A percentile compares a stretch with the other conserved stretches of the same genome.
Conservation (phyloP, 1,140 invertebrate species). For the Drosophila albomicans region DNA sequence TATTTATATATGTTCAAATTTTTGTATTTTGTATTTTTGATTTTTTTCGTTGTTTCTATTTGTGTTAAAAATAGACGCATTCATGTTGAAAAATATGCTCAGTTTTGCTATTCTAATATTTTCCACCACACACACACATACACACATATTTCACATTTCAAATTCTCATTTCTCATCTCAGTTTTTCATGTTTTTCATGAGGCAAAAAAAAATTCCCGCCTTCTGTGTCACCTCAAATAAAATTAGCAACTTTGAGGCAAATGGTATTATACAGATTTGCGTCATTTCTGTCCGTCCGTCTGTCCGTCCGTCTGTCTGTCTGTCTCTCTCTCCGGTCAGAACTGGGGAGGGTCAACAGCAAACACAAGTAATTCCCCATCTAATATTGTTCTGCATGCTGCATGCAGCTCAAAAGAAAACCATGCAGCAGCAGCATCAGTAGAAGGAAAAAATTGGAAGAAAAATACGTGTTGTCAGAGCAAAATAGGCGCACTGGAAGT, state of each 20-base stretch:
- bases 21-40: slow-evolving; percentile 22
- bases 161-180: slow-evolving; percentile 19
- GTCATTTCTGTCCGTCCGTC: slow-evolving; percentile 63
- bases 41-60: not conserved
- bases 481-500: slow-evolving; percentile 6
- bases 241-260: slow-evolving; percentile 79
- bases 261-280: slow-evolving; percentile 77
- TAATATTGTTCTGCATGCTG: slow-evolving; percentile 27
- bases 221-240: slow-evolving; percentile 82
- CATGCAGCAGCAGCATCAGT: not conserved
- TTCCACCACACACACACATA: slow-evolving; percentile 44
- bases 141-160: slow-evolving; percentile 4
- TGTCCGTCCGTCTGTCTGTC: slow-evolving; percentile 4
- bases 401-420: slow-evolving; percentile 40
- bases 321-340: slow-evolving; percentile 3
- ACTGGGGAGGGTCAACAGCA: slow-evolving; percentile 34
- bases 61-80: slow-evolving; percentile 62
- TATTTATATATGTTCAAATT: slow-evolving; percentile 52
- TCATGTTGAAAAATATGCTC: slow-evolving; percentile 75
- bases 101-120: slow-evolving; percentile 66
- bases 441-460: not conserved
- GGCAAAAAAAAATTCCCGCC: slow-evolving; percentile 61
- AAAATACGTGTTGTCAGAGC: not conserved
- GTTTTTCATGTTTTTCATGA: slow-evolving; percentile 21
- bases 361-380: slow-evolving; percentile 45